A percentile compares a stretch with the other conserved stretches of the same genome.
These are phyloP conservation scores for Lophius americanus DNA, from an alignment of 2,797 vertebrate genomes.

Conservation along the genomic window DNA sequence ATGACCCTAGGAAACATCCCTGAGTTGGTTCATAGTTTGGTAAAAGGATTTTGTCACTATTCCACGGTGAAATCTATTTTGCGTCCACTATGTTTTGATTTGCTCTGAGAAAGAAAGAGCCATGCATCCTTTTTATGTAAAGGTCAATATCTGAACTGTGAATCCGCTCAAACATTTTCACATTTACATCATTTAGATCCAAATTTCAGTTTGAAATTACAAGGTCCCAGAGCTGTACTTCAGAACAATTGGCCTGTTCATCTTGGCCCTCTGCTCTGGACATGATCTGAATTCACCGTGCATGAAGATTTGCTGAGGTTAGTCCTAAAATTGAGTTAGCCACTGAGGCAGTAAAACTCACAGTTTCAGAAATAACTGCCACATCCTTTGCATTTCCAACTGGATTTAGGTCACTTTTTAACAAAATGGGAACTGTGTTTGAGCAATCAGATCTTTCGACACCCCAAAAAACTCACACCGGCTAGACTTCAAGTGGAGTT, in stretches of 20 bases:
- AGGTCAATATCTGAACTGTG: slow-evolving; percentile 14
- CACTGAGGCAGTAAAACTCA: slow-evolving; percentile 15
- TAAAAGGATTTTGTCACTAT: no score
- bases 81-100: background rate
- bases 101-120: background rate
- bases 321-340: slow-evolving; percentile 19
- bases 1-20: no score
- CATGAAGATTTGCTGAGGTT: slow-evolving; percentile 23
- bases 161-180: background rate
- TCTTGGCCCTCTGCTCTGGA: background rate
- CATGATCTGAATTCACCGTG: slow-evolving; percentile 21
- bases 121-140: slow-evolving; percentile 8
- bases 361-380: slow-evolving; percentile 44
- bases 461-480: slow-evolving; percentile 68
- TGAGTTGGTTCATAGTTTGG: no score
- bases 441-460: slow-evolving; percentile 70
- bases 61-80: no score
- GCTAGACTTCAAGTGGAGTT: slow-evolving; percentile 64
- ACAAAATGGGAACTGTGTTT: slow-evolving; percentile 61
- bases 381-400: slow-evolving; percentile 45
- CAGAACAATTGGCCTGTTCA: slow-evolving; percentile 9
- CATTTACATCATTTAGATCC: background rate
- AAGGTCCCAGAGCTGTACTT: slow-evolving; percentile 13
- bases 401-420: slow-evolving; percentile 53
- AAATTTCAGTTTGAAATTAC: slow-evolving; percentile 3